Evolutionary conservation across 1,140 invertebrate species (phyloP).

Genomic region (Drosophila truncata): DNA sequence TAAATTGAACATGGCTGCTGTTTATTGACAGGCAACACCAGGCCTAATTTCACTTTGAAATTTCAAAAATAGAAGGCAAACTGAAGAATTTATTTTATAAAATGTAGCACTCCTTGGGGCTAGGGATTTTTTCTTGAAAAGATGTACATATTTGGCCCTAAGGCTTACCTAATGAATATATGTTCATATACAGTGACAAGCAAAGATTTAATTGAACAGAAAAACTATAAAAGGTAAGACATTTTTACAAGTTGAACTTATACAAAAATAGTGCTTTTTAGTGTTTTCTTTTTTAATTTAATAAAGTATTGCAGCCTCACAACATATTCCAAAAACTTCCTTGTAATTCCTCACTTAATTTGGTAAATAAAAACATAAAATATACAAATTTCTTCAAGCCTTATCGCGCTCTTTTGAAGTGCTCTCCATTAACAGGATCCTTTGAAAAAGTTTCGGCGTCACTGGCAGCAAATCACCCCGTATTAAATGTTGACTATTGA

Average conservation of each 20-base stretch:
- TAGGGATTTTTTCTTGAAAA: neutral
- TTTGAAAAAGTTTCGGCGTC: slow-evolving; percentile 19
- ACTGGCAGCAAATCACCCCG: slow-evolving; percentile 17
- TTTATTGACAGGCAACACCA: slow-evolving; percentile 37
- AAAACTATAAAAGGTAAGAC: neutral
- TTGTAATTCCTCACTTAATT: neutral
- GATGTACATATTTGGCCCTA: neutral
- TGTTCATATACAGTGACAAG: neutral
- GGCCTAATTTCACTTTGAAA: slow-evolving; percentile 25
- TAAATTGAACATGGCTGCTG: slow-evolving; percentile 29
- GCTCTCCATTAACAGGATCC: neutral
- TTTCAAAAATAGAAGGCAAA: slow-evolving; percentile 23
- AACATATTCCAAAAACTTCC: neutral
- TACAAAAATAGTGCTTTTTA: too few species aligned
- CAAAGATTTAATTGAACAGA: neutral
- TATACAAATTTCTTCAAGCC: neutral
- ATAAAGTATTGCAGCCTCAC: neutral
- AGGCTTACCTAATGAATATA: neutral
- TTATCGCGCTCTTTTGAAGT: slow-evolving; percentile 12
- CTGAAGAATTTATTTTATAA: slow-evolving; percentile 15
- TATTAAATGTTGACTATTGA: slow-evolving; percentile 37
- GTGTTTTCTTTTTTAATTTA: too few species aligned
- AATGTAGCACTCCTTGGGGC: neutral
- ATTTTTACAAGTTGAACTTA: neutral
- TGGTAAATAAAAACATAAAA: neutral